Conservation (phyloP, 2,888 invertebrate species). For the Blastobasis lacticolella region DNA sequence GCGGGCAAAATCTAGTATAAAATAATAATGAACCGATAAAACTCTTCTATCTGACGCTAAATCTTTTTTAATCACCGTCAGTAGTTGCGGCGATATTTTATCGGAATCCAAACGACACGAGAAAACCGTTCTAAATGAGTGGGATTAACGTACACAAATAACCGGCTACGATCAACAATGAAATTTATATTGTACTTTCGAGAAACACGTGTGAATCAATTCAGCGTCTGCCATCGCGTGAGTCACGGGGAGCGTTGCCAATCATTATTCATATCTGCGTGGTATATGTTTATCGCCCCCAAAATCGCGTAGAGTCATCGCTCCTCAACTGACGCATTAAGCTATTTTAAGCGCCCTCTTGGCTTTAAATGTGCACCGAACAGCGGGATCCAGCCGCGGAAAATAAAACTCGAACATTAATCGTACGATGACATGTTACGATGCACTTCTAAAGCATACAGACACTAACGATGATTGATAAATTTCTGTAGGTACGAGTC, state of each 20-base stretch:
- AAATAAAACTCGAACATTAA: background rate
- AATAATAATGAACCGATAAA: no score
- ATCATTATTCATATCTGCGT: constrained; percentile 50
- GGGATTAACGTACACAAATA: no score
- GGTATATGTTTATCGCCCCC: constrained; percentile 44
- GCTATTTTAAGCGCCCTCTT: constrained; percentile 41
- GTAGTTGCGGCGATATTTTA: no score
- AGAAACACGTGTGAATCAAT: constrained; percentile 30
- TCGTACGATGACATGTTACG: background rate
- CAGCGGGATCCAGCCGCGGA: background rate
- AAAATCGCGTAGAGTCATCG: constrained; percentile 48
- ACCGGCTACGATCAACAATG: no score
- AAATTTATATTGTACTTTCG: constrained; percentile 12
- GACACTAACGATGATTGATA: background rate
- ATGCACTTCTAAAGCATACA: background rate
- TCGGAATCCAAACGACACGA: no score
- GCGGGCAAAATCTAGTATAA: no score
- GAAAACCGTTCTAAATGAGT: no score
- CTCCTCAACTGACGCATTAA: constrained; percentile 50
- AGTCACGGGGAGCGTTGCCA: constrained; percentile 52
- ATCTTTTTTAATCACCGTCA: no score
- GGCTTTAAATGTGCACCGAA: no score
- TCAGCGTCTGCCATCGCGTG: constrained; percentile 20
- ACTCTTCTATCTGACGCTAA: no score
- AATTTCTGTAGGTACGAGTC: background rate